Evolutionary conservation across 2,888 invertebrate species (phyloP).

Genomic region (Eupithecia subumbrata): DNA sequence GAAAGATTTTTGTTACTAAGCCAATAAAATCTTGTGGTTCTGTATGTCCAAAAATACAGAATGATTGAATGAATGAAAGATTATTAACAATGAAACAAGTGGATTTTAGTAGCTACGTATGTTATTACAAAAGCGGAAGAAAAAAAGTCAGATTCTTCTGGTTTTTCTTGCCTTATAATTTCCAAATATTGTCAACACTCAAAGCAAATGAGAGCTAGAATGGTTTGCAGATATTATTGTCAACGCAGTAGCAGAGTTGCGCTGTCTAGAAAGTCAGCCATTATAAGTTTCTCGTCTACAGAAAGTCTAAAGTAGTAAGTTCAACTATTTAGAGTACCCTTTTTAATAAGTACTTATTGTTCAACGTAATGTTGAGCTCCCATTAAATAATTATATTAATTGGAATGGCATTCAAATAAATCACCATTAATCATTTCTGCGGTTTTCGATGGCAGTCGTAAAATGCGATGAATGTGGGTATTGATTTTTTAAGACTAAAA

Average conservation of each 20-base stretch:
- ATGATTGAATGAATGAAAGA: too few species aligned
- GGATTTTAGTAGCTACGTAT: too few species aligned
- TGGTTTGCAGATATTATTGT: neutral
- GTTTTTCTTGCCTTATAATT: neutral
- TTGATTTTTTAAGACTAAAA: neutral
- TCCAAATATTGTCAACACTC: too few species aligned
- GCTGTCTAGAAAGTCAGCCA: neutral
- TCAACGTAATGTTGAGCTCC: neutral
- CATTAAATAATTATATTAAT: conserved; percentile 33
- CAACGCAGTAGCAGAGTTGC: neutral
- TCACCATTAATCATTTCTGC: conserved; percentile 27
- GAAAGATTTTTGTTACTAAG: too few species aligned
- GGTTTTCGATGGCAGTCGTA: conserved; percentile 21
- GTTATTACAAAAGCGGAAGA: too few species aligned
- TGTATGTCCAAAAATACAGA: too few species aligned
- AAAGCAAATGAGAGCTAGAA: neutral
- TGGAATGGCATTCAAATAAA: conserved; percentile 33
- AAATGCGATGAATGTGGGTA: conserved; percentile 14
- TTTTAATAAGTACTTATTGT: neutral
- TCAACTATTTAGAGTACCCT: conserved; percentile 29
- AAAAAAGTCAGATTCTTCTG: neutral
- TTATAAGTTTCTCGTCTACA: neutral
- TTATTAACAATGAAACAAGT: too few species aligned
- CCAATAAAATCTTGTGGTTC: too few species aligned
- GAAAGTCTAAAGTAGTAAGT: conserved; percentile 6